Evolutionary conservation across 2,888 invertebrate species (phyloP), one percentile per base, ranked within the genome.

Genomic region (Drosophila meridiana): DNA sequence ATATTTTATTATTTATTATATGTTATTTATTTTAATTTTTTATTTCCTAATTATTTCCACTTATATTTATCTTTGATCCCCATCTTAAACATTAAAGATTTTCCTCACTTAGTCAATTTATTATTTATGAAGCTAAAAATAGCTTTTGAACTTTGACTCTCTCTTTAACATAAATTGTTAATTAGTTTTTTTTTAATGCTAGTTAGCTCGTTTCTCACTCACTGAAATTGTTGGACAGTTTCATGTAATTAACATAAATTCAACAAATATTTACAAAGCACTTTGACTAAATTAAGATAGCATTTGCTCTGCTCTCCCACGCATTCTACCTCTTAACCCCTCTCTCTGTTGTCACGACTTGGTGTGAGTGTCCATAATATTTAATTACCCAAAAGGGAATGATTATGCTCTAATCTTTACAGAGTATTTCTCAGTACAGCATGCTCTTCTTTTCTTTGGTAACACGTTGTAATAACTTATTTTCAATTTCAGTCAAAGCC

Each of bases 161-260:
- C 20, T 6, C 34, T 32, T n/a, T 6, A 52, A n/a, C 20, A 34
- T 34, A 11, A 9, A 52, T 34, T 34, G 20, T 20, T 52, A 52
- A 52, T 52, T 52, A 52, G 5, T 48, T 48, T 30, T 52, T 52
- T 32, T 32, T 32, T 50, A n/a, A 20, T 50, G 32, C 32, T 34
- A 34, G 20, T 34, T 52, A 14, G 20, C 50, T 11, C 20, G 34
- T 34, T 52, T 6, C 34, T 34, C 32, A 3, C n/a, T 34, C 50
- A 52, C 50, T 32, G 30, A 50, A 50, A 50, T 50, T 32, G 30
- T 34, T 40, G 28, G 13, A 28, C 34, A 36, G 26, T 38, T 53
- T 20, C 9, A 14, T 38, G 53, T 26, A 53, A 53, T 53, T 53
- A 53, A 53, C 53, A 36, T 36, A 53, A 36, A 20, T 52, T 52